A percentile compares a stretch with the other conserved stretches of the same genome.
Evolutionary conservation across 2,797 vertebrate genomes (phyloP).

Genomic region (Phoeniculus purpureus): DNA sequence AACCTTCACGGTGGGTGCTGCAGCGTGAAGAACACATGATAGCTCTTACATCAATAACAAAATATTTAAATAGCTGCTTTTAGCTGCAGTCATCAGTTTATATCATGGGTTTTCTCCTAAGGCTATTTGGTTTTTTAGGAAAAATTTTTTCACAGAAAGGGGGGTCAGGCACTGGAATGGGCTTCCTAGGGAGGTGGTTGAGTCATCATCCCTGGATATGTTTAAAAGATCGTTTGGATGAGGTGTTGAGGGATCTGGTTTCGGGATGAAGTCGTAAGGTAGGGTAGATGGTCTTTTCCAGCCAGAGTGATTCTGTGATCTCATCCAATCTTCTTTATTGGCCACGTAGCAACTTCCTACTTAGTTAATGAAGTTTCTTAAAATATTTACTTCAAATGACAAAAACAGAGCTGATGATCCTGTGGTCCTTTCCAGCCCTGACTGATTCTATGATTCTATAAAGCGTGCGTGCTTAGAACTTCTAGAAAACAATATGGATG

Average conservation of each 20-base stretch:
- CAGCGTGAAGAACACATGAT: conserved; percentile 38
- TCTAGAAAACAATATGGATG: too few relatives aligned
- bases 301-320: background rate
- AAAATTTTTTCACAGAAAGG: too few relatives aligned
- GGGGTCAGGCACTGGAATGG: too few relatives aligned
- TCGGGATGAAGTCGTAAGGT: too few relatives aligned
- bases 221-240: too few relatives aligned
- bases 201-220: too few relatives aligned
- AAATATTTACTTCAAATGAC: conserved; percentile 17
- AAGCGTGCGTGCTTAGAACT: too few relatives aligned
- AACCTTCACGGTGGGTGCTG: conserved; percentile 17
- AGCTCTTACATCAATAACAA: conserved; percentile 18
- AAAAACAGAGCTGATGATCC: conserved; percentile 15
- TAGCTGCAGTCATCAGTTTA: conserved; percentile 15
- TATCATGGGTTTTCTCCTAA: conserved; percentile 16
- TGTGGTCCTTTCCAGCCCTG: too few relatives aligned
- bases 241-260: too few relatives aligned
- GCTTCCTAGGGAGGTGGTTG: too few relatives aligned
- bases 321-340: conserved; percentile 20
- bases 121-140: conserved; percentile 1
- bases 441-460: too few relatives aligned
- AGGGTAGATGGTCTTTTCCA: too few relatives aligned
- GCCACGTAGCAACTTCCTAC: conserved; percentile 20
- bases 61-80: conserved; percentile 46
- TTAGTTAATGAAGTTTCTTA: conserved; percentile 42